Evolutionary conservation across 1,140 invertebrate genomes (phyloP), one percentile per base, ranked within the genome.

Genomic region (Saxidomus purpurata): DNA sequence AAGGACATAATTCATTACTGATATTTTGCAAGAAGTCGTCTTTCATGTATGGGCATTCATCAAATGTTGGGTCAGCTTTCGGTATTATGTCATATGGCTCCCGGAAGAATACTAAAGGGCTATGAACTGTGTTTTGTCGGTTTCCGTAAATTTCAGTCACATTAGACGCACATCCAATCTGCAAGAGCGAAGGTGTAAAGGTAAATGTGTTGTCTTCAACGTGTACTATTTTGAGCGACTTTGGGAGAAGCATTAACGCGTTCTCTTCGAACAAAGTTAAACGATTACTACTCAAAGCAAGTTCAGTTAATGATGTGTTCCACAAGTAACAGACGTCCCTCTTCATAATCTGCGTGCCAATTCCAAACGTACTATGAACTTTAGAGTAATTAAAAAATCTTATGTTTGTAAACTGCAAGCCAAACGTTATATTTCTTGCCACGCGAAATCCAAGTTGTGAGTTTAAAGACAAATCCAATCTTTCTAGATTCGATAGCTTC

Each of bases 381-480:
- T 61, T 61, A 34, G 80, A 87, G 28, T 52, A 49, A 13, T 87
- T 76, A 22, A 90, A 63, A 17, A 40, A 19, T 28, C 69, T 61
- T 19, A 90, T 79, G 22, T 63, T 69, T 0, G 89, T 80, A 25
- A 55, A 69, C 17, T 81, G 82, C 15, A 90, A 76, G 67, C 74
- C 34, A 34, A 81, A 86, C 19, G 83, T 67, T 9, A 83, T 61
- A 25, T 81, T 59, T 28, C 82, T 49, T 22, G 85, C 43, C 0
- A 9, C n/a, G 8, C 63, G 25, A 61, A 90, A 90, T 34, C 89
- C 83, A 43, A 90, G 63, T 19, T 59, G 31, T 0, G 40, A 9
- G 38, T 90, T 86, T 9, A 40, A 36, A 55, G 82, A 90, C 19
- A 90, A 80, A 52, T 87, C 89, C n/a, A 90, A 63, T 28, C 40